Base-by-base conservation (phyloP, 2,113 vertebrate species). In the Xenopus borealis region DNA sequence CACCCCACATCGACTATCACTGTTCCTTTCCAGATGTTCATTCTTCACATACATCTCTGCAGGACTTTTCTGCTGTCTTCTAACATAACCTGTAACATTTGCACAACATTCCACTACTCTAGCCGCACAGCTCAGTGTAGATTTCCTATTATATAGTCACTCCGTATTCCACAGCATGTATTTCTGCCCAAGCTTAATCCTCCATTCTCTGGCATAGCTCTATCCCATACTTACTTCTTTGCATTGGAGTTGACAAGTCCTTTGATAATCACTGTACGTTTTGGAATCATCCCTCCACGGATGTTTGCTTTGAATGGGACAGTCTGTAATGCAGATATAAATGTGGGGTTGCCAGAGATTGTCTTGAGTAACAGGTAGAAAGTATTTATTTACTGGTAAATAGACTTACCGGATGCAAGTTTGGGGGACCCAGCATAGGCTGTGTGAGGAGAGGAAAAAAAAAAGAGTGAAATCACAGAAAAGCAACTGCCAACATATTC, bases 241-340 rank as follows among this genome's bases (percentile, higher is more conserved):
- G 69, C 76, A 7, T n/a, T 67, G 10, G 69, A 45, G 10, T 64
- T 64, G 9, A 64, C n/a, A 5, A 78, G 8, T 6, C 52, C 69
- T 46, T 72, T 66, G 12, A 78, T 16, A 18, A 66, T 45, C 20
- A 72, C 57, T 1, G 69, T 59, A 6, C 76, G 69, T 53, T 72
- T 78, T 6, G 76, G 76, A 13, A 67, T 52, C 62, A 78, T 66
- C 13, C 76, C 76, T 12, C 76, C 76, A 18, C 50, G 71, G 61
- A 78, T 72, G 9, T 2, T 10, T 7, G 53, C 16, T 2, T n/a
- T 19, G 45, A 72, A 66, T 14, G 76, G 76, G 19, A 72, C 14
- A 6, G n/a, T 6, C 76, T 78, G 45, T 7, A 23, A 44, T 8
- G 44, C 1, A 72, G 18, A 17, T 58, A 23, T 23, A 4, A 62